Base-by-base conservation (phyloP, 2,888 invertebrate genomes). In the Liodrosophila aerea region DNA sequence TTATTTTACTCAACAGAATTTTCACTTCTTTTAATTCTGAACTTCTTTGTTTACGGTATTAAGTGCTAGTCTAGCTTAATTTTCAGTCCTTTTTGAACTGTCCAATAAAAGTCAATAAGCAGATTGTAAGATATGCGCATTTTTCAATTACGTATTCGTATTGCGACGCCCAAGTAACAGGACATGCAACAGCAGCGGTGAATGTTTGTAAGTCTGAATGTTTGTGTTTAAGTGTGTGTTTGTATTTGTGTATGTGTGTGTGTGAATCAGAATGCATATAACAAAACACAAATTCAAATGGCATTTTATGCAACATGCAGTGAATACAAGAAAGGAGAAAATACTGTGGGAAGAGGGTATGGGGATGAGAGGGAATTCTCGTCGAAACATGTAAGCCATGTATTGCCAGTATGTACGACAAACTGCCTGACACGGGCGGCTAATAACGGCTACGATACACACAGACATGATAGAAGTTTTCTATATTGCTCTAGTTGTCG, bases 41-140 rank as follows among this genome's bases (percentile, higher is more conserved):
- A 12, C 2, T n/a, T 7, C 8, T 27, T 33, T 18, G n/a, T 5
- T 33, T 36, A 7, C 9, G 12, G n/a, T 9, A 36, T 63, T 46
- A 64, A 39, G 43, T 31, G 27, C 31, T 18, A 13, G 7, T 33
- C 13, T 11, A 8, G 31, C 22, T 12, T 12, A 22, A 50, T 15
- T 45, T 16, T 9, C 18, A 36, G 18, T 69, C 31, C 34, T 44
- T 64, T 46, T 54, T 59, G 18, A 76, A 54, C 72, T 85, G 81
- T 85, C 86, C 74, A 81, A 81, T 81, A 85, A 67, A 81, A 69
- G 86, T 85, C 81, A 81, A 81, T 78, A 78, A 74, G 82, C 64
- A 54, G 64, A 46, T 46, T 69, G 58, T 69, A 73, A 81, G 78
- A 72, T 72, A 69, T 85, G 78, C 69, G 75, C 64, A 82, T 75